Evolutionary conservation across 2,113 vertebrate genomes (phyloP), one percentile per base, ranked within the genome.

Genomic region (Ammodramus savannarum): DNA sequence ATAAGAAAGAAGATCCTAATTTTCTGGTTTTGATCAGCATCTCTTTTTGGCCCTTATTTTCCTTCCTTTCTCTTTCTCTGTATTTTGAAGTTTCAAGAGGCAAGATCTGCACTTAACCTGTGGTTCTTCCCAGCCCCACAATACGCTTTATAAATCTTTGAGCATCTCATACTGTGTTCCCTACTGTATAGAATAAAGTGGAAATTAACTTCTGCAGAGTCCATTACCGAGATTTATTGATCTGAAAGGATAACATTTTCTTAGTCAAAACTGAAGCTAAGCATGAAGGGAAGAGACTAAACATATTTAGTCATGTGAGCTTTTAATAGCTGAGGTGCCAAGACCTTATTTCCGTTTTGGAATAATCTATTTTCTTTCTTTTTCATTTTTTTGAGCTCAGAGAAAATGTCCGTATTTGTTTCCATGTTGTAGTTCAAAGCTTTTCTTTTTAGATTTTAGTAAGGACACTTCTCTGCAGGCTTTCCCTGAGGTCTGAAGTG

Each of bases 371-470:
- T 94, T 80, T 73, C 81, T 94, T 87, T 95, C 38, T 77, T 72
- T 87, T 87, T 32, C 18, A 22, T 52, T 54, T 67, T 65, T 44
- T 44, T 36, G 3, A 87, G 55, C 34, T 85, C 59, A 58, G 41
- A 73, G 73, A 92, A 95, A 95, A 92, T 74, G 71, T 51, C 69
- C 3, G 0, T 80, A 76, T 92, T 94, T 97, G 92, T 94, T 95
- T 95, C 96, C 82, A 87, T 77, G 90, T 79, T 90, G 77, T 61
- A 97, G 91, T 94, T 96, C 95, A 96, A 95, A 97, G 92, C 36
- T 25, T 92, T 84, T 95, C 57, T 94, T 93, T 96, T 89, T 69
- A 92, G 91, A 79, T 94, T 87, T 96, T 93, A 97, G 90, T 87
- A 68, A 94, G 90, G 92, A 85, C 92, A 93, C 87, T 96, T 94